Percentiles rank a stretch among this genome's conserved stretches.
These are phyloP conservation scores for Drosophila prosaltans DNA, from an alignment of 1,140 invertebrate species.

Conservation along the genomic window DNA sequence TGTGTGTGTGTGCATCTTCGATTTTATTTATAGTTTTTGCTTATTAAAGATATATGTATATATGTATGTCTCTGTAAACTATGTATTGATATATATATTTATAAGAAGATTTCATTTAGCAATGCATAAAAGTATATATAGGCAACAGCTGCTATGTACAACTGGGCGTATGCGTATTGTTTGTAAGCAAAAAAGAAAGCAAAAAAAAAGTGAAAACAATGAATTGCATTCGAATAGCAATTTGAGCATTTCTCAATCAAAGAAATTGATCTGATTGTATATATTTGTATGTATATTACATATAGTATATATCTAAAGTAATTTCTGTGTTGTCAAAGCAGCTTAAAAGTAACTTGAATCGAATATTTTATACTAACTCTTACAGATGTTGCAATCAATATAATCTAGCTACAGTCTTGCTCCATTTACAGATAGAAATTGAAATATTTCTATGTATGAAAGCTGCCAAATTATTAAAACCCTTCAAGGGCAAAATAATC, in stretches of 20 bases:
- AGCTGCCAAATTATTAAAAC: too few species aligned
- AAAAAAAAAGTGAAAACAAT: not conserved
- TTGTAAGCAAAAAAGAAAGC: conserved; percentile 1
- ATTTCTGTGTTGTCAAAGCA: too few species aligned
- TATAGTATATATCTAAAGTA: too few species aligned
- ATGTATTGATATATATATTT: not conserved
- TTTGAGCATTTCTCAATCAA: not conserved
- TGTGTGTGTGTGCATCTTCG: not conserved
- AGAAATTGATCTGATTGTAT: not conserved
- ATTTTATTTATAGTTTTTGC: conserved; percentile 60
- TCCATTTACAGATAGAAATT: too few species aligned
- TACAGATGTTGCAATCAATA: too few species aligned
- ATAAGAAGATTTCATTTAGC: not conserved
- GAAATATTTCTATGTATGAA: too few species aligned
- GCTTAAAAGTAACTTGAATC: too few species aligned
- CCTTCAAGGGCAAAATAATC: too few species aligned
- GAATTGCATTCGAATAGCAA: conserved; percentile 2
- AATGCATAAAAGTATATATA: not conserved
- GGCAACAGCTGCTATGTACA: not conserved
- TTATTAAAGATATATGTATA: conserved; percentile 39
- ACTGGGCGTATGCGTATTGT: conserved; percentile 34
- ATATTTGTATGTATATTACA: not conserved
- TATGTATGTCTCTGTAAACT: not conserved
- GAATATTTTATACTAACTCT: too few species aligned
- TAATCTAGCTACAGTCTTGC: too few species aligned